phyloP scores from a whole-genome alignment of 2,797 vertebrate genomes.

The Dromococcyx pavoninus region DNA sequence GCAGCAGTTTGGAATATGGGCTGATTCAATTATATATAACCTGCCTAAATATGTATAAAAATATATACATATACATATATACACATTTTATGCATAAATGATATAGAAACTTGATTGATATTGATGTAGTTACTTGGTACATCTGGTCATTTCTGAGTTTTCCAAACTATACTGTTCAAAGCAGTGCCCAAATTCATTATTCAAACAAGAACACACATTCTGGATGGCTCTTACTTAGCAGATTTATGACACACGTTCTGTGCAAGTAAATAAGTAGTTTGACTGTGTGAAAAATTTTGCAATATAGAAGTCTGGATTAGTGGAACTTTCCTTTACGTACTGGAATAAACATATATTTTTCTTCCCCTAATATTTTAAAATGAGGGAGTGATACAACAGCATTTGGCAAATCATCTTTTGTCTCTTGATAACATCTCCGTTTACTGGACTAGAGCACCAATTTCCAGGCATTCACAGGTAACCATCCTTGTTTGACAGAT shows the following conservation, averaged over 20 bases:
- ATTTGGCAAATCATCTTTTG: conserved; percentile 5
- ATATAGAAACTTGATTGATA: not conserved
- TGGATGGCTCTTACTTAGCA: not conserved
- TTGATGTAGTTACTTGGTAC: not conserved
- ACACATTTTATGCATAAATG: not conserved
- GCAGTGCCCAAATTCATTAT: not conserved
- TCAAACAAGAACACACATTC: not conserved
- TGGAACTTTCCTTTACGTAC: not conserved
- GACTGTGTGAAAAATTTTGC: not conserved
- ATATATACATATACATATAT: too few species aligned
- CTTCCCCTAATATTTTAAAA: not conserved
- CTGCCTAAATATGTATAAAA: not conserved
- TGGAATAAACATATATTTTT: not conserved
- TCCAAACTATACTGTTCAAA: not conserved
- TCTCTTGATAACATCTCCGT: not conserved
- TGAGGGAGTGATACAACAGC: not conserved
- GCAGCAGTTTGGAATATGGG: not conserved
- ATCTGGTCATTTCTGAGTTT: not conserved
- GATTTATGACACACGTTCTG: not conserved
- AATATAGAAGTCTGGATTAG: not conserved
- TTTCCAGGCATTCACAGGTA: conserved; percentile 7
- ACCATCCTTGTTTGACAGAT: not conserved
- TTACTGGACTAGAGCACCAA: not conserved
- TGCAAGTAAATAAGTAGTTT: not conserved
- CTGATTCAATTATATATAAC: not conserved